Evolutionary conservation across 2,888 invertebrate genomes (phyloP), one percentile per base, ranked within the genome.

Genomic region (Sinelater perroti): DNA sequence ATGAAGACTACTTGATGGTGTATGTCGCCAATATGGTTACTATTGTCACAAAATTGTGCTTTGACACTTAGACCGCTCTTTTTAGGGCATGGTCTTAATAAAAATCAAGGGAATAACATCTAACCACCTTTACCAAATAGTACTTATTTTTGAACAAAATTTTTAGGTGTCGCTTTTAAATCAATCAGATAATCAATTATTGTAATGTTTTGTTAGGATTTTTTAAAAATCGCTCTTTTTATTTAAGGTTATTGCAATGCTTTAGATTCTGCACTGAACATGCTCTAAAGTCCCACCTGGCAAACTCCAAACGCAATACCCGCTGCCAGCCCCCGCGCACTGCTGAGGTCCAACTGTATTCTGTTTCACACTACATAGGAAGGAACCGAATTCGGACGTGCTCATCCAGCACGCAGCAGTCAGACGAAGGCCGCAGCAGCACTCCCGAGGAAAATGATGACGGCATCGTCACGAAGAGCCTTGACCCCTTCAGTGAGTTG

Each of bases 261-360:
- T 17, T 71, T 38, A 87, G 87, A 13, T 86, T 86, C 65, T 91
- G 90, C 70, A 77, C 83, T 35, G 89, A 89, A 62, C 90, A 91
- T 74, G 83, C 86, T 13, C 82, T 87, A 33, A 85, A 85, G 70
- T 82, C 86, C 0, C 85, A 87, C 65, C 71, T 88, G 35, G 80
- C 83, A 5, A 82, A 87, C 65, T 87, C 87, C 28, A 83, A 85
- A 53, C 81, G 85, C 2, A 81, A 83, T 31, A 80, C 86, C 0
- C 85, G 85, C 62, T 82, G 83, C 57, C 83, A 84, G 44, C 83
- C 87, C 10, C 83, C 85, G 0, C 85, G 87, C 61, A 86, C 87
- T 0, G 85, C 88, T 20, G 89, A 90, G 71, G 83, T 83, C 2
- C 71, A 89, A 8, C 74, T 90, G 4, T 81, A 86, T 57, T 85